These are phyloP conservation scores for Gadus chalcogrammus DNA, from an alignment of 2,113 vertebrate genomes.

Conservation along the genomic window DNA sequence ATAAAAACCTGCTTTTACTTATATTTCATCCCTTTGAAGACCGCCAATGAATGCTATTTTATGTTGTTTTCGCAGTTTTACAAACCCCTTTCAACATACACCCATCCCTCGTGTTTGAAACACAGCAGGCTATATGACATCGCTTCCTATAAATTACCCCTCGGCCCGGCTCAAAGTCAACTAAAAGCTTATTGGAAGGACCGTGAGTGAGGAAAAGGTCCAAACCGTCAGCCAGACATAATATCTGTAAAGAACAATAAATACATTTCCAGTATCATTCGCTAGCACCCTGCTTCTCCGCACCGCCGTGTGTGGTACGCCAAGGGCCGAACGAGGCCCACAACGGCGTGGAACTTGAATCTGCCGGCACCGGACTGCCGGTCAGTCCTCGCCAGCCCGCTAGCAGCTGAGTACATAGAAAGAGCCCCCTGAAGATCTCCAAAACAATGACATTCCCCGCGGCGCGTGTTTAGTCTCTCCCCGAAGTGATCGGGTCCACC, in stretches of 20 bases:
- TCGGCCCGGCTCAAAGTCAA: no score
- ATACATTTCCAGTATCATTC: background rate
- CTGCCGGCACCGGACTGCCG: constrained; percentile 62
- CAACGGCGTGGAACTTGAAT: constrained; percentile 84
- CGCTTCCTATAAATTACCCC: no score
- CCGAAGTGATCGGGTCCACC: constrained; percentile 80
- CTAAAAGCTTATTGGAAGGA: no score
- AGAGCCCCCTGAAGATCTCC: constrained; percentile 81
- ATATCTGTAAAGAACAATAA: no score
- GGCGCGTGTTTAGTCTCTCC: constrained; percentile 94
- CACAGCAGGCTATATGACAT: no score
- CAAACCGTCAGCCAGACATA: constrained; percentile 3
- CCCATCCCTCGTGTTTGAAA: no score
- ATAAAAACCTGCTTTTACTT: no score
- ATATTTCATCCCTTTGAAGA: no score
- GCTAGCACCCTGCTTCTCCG: no score
- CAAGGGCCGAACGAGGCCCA: constrained; percentile 70
- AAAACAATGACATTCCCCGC: constrained; percentile 92
- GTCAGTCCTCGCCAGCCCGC: constrained; percentile 33
- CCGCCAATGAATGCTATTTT: no score
- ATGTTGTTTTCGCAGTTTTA: no score
- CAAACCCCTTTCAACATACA: no score
- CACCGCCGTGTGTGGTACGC: constrained; percentile 13
- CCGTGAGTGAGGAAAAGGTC: background rate
- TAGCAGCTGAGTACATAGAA: constrained; percentile 93